Evolutionary conservation across 2,113 vertebrate species (phyloP).

Genomic region (Prionailurus viverrinus): DNA sequence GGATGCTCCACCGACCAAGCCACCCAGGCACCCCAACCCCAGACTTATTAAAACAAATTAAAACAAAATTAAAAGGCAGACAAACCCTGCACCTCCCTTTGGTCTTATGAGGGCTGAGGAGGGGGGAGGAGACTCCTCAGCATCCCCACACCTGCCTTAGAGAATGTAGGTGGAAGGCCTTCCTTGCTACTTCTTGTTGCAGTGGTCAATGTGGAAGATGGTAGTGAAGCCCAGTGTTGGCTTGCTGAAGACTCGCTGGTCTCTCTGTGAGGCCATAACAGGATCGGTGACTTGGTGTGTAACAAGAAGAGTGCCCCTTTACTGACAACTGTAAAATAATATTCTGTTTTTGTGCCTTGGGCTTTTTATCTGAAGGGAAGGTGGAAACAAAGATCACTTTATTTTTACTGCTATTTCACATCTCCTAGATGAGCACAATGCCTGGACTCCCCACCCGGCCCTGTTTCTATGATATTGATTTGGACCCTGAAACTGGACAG

Average conservation of each 20-base stretch:
- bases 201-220: rapidly evolving
- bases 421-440: conserved; percentile 97
- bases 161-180: neutral
- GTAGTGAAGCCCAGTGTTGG: neutral
- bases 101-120: neutral
- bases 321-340: neutral
- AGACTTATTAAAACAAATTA: neutral
- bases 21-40: too few relatives aligned
- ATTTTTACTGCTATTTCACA: neutral
- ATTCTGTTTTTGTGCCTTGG: neutral
- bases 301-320: neutral
- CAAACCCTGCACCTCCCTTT: neutral
- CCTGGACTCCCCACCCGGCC: conserved; percentile 98
- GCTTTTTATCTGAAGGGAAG: neutral
- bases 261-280: neutral
- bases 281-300: neutral
- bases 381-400: neutral
- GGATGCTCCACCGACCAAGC: too few relatives aligned
- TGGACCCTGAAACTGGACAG: conserved; percentile 94
- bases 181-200: neutral
- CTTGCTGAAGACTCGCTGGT: neutral
- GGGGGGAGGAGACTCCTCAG: neutral
- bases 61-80: neutral
- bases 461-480: conserved; percentile 98
- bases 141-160: neutral